Conservation (phyloP, 2,797 vertebrate species). For the Notolepis coatsorum region DNA sequence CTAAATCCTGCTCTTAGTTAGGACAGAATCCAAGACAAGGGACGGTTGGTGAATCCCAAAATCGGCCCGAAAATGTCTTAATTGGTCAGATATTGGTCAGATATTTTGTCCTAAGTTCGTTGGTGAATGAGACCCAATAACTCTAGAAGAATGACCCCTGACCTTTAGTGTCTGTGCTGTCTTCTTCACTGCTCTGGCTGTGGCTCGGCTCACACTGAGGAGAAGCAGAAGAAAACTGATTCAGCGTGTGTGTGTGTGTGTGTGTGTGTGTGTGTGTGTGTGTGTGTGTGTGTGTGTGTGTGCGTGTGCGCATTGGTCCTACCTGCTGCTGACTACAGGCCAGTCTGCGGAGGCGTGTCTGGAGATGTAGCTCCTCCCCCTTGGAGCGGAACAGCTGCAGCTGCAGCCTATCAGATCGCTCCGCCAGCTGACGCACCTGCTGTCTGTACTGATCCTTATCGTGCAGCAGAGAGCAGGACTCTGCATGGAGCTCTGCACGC, state of each 20-base stretch:
- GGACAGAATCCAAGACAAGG: too few relatives aligned
- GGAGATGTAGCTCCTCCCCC: conserved; percentile 81
- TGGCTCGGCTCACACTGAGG: conserved; percentile 38
- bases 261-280: conserved; percentile 1
- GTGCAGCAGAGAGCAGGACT: conserved; percentile 82
- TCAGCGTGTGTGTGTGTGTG: background rate
- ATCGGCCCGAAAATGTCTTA: too few relatives aligned
- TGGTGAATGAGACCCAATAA: too few relatives aligned
- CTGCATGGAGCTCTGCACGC: conserved; percentile 82
- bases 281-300: conserved; percentile 1
- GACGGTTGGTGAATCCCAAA: too few relatives aligned
- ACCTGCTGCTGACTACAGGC: conserved; percentile 58
- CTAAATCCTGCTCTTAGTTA: too few relatives aligned
- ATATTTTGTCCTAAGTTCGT: too few relatives aligned
- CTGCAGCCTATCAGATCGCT: conserved; percentile 87
- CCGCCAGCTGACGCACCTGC: conserved; percentile 85
- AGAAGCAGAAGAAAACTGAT: background rate
- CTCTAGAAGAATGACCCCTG: background rate
- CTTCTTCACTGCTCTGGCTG: conserved; percentile 57
- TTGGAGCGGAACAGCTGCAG: conserved; percentile 87
- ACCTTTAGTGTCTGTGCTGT: conserved; percentile 39
- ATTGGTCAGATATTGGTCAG: too few relatives aligned
- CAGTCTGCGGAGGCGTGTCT: conserved; percentile 81
- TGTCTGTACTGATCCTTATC: conserved; percentile 89
- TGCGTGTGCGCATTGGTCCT: conserved; percentile 1